Evolutionary conservation across 2,113 vertebrate genomes (phyloP), one percentile per base, ranked within the genome.

Genomic region (Rhabdomys dilectus): DNA sequence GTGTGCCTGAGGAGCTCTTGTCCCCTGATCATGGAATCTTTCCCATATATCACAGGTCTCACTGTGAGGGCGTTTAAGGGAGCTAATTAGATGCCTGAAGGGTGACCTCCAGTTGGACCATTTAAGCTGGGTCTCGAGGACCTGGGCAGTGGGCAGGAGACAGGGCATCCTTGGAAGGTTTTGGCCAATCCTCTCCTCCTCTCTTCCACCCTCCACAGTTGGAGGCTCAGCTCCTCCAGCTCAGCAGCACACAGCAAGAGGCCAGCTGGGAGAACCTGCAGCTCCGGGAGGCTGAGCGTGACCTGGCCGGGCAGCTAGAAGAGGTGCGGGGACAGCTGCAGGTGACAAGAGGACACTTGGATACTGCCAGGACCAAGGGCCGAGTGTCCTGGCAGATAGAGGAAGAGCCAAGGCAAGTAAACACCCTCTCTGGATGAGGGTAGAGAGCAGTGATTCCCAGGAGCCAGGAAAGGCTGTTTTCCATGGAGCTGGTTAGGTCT

Each of bases 321-420:
- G 97, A 98, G 70, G 97, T 98, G 91, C 98, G 73, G 24, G 97
- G 82, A 51, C 98, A 98, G 95, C 98, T 99, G 75, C 98, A 97
- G 96, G 97, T 98, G 78, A 98, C 98, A 75, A 98, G 88, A 2
- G 84, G 84, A 10, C 94, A 15, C 24, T 91, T 99, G 92, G 56
- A 11, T 16, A 62, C 90, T 0, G 53, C 96, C 76, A 97, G 92
- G 89, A 96, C 96, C 73, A 97, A 91, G 88, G 96, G 92, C 0
- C 29, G 12, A 0, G 95, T 96, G 48, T 94, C 91, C 31, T 98
- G 95, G 98, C 95, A 98, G 89, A 24, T 78, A 0, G 16, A 0
- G 0, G 96, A 96, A 86, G 91, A 98, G 19, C 88, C 39, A 0
- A 9, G 97, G 98, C 96, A 97, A 98, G 98, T 92, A 77, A 34